Base-by-base conservation (phyloP, 2,888 invertebrate genomes). In the Laspeyria flexula region DNA sequence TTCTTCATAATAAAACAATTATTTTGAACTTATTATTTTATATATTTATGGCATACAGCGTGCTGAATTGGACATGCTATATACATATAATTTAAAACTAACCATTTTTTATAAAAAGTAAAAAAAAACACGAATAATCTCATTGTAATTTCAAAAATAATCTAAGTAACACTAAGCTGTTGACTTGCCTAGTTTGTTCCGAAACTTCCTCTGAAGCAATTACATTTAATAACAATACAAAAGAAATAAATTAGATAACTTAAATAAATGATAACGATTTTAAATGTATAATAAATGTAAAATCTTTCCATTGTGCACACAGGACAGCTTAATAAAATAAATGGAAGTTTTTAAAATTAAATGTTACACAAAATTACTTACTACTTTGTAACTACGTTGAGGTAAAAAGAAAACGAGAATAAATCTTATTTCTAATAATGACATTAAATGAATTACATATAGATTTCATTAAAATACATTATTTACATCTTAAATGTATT, bases 141-240 rank as follows among this genome's bases (percentile, higher is more conserved):
- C 91, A 90, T 50, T 75, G 85, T 90, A 90, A 91, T 91, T 91
- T 91, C 89, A 90, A 83, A 81, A 62, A 68, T 80, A 79, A 73
- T 79, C 79, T 81, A 83, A 79, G 55, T 65, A 60, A 70, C 74
- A 70, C 73, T 71, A 71, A 70, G 67, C 68, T 54, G 57, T 65
- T 81, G 79, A 82, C 79, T 81, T 77, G 71, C 68, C 59, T 50
- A 73, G 73, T 65, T 62, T 64, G 46, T 52, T 48, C 42, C 44
- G 65, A 57, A 46, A 52, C 71, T 60, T 58, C 71, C 25, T 44
- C 5, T 4, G 52, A 68, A 68, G 71, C 75, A 68, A 60, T 75
- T 77, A 73, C 61, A 67, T 62, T 68, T 69, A 45, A 74, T 75
- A 81, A 81, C 79, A 80, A 84, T 78, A 77, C 69, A 81, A 82